These are phyloP conservation scores for Diabrotica undecimpunctata DNA, from an alignment of 1,140 invertebrate genomes.

Conservation along the genomic window DNA sequence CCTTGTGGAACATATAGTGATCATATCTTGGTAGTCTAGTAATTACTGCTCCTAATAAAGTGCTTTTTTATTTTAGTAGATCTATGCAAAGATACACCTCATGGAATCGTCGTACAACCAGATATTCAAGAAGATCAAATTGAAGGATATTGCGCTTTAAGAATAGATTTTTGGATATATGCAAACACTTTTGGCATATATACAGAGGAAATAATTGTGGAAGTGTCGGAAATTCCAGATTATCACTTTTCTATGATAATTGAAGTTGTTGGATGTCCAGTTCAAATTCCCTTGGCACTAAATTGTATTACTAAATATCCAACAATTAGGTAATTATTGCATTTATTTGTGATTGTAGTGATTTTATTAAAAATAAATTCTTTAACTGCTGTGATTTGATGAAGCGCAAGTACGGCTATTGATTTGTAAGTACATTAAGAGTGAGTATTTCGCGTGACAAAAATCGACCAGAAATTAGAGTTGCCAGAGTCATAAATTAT, in stretches of 20 bases:
- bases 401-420: too few species aligned
- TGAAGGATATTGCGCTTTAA: conserved; percentile 19
- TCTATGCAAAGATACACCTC: neutral
- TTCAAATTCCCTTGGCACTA: conserved; percentile 42
- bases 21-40: too few species aligned
- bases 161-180: conserved; percentile 44
- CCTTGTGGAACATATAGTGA: too few species aligned
- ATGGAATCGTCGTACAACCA: conserved; percentile 35
- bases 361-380: too few species aligned
- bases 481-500: too few species aligned
- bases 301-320: conserved; percentile 31
- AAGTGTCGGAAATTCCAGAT: conserved; percentile 40
- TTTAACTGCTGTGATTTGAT: too few species aligned
- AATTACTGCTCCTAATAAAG: too few species aligned
- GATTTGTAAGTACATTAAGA: too few species aligned
- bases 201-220: conserved; percentile 45
- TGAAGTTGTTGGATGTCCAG: conserved; percentile 43
- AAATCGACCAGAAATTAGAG: too few species aligned
- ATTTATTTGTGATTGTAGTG: too few species aligned
- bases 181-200: conserved; percentile 49
- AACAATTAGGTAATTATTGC: conserved; percentile 34
- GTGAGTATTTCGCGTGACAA: too few species aligned
- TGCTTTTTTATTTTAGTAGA: too few species aligned
- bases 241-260: conserved; percentile 43
- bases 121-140: conserved; percentile 22